A percentile compares a stretch with the other conserved stretches of the same genome.
These are phyloP conservation scores for Drosophila nebulosa DNA, from an alignment of 1,140 invertebrate genomes.

Conservation along the genomic window DNA sequence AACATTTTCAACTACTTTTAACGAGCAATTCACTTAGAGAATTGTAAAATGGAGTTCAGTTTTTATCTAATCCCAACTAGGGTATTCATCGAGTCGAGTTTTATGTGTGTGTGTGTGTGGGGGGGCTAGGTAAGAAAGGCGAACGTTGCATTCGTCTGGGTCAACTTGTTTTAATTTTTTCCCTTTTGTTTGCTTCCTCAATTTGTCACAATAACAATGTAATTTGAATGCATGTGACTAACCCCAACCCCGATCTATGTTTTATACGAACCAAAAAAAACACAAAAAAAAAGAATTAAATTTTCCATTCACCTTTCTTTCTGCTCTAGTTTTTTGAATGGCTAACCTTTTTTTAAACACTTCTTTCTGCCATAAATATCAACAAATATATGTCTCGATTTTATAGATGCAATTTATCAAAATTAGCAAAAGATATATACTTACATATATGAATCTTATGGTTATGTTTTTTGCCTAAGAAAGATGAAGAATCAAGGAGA, in stretches of 20 bases:
- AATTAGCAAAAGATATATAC: too few relatives aligned
- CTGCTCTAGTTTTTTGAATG: too few relatives aligned
- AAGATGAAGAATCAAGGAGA: too few relatives aligned
- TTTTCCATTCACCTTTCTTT: neutral
- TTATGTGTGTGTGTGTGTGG: neutral
- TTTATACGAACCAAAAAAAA: constrained; percentile 9
- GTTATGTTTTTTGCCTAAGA: too few relatives aligned
- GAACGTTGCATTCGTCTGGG: neutral
- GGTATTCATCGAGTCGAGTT: neutral
- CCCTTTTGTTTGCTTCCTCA: constrained; percentile 44
- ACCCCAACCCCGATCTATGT: too few relatives aligned
- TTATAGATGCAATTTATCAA: too few relatives aligned
- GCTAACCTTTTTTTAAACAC: too few relatives aligned
- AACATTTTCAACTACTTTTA: too few relatives aligned
- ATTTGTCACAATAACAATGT: constrained; percentile 69
- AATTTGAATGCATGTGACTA: constrained; percentile 58
- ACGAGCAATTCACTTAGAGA: neutral
- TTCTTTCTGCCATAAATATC: too few relatives aligned
- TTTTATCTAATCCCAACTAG: neutral
- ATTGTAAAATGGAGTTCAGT: neutral
- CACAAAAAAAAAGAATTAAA: neutral
- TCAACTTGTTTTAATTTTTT: constrained; percentile 41
- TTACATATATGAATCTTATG: too few relatives aligned
- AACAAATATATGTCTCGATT: too few relatives aligned
- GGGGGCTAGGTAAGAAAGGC: too few relatives aligned